phyloP scores from a whole-genome alignment of 2,888 invertebrate genomes.

The Rhingia campestris region DNA sequence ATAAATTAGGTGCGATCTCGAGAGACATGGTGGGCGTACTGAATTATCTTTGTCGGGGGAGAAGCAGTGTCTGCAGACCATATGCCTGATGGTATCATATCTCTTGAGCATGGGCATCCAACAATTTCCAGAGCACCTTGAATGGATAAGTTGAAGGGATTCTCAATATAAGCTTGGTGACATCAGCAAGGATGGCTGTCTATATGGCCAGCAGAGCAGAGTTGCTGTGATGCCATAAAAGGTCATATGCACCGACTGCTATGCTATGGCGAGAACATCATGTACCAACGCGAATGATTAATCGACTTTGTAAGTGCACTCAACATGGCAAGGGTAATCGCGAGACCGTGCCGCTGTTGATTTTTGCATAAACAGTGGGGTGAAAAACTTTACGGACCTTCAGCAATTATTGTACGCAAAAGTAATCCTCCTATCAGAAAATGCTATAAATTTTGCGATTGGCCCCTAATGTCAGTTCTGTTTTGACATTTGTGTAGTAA shows the following conservation, averaged over 20 bases:
- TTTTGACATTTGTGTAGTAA: no score
- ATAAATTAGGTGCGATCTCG: slow-evolving; percentile 69
- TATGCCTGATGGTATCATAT: slow-evolving; percentile 48
- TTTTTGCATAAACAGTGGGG: slow-evolving; percentile 33
- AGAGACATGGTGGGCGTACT: slow-evolving; percentile 59
- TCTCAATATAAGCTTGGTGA: slow-evolving; percentile 32
- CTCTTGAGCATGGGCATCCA: slow-evolving; percentile 10
- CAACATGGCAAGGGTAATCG: slow-evolving; percentile 44
- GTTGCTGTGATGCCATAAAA: slow-evolving; percentile 52
- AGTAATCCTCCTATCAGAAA: no score
- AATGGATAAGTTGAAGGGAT: slow-evolving; percentile 16
- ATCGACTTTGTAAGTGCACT: slow-evolving; percentile 45
- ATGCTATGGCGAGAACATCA: slow-evolving; percentile 49
- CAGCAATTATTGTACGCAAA: no score
- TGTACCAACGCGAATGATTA: slow-evolving; percentile 53
- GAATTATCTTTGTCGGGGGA: slow-evolving; percentile 30
- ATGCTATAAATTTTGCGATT: no score
- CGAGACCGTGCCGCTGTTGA: slow-evolving; percentile 1
- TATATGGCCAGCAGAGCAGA: background rate
- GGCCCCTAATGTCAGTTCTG: no score
- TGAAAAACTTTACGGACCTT: background rate
- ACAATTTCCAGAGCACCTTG: slow-evolving; percentile 12
- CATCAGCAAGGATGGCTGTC: slow-evolving; percentile 23
- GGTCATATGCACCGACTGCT: slow-evolving; percentile 57
- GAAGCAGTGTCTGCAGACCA: slow-evolving; percentile 49